These are phyloP conservation scores for Papilio aristodemus DNA, from an alignment of 1,140 invertebrate genomes.

Conservation along the genomic window DNA sequence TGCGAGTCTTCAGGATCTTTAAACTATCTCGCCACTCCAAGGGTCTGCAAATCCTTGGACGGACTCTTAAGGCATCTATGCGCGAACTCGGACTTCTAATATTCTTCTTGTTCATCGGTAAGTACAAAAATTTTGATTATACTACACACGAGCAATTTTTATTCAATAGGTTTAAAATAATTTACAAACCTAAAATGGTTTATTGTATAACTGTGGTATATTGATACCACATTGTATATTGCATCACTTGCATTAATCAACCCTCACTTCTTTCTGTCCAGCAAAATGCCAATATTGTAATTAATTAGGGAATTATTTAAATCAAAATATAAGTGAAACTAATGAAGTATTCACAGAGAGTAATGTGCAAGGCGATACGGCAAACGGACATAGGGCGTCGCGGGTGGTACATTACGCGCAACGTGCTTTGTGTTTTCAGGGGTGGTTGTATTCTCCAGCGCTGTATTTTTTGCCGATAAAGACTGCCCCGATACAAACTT, in stretches of 20 bases:
- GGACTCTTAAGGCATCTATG: conserved; percentile 99
- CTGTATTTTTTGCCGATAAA: conserved; percentile 99
- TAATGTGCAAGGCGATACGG: background rate
- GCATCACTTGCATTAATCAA: background rate
- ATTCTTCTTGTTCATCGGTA: conserved; percentile 99
- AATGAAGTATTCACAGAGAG: conserved; percentile 1
- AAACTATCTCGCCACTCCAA: conserved; percentile 98
- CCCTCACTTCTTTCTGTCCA: background rate
- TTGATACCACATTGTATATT: background rate
- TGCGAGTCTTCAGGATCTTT: conserved; percentile 99
- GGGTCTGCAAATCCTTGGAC: conserved; percentile 97
- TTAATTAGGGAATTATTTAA: background rate
- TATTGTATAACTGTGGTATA: too few relatives aligned
- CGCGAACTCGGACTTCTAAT: conserved; percentile 99
- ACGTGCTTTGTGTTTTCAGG: conserved; percentile 83
- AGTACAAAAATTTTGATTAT: conserved; percentile 73
- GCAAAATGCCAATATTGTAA: background rate
- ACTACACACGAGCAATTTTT: background rate
- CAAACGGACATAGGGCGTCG: conserved; percentile 36
- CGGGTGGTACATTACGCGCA: conserved; percentile 46
- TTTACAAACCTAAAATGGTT: too few relatives aligned
- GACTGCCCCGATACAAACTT: conserved; percentile 97
- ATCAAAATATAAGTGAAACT: background rate
- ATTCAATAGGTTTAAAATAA: background rate
- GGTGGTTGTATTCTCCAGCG: conserved; percentile 98